A percentile compares a stretch with the other conserved stretches of the same genome.
Evolutionary conservation across 2,797 vertebrate genomes (phyloP).

Genomic region (Clamator glandarius): DNA sequence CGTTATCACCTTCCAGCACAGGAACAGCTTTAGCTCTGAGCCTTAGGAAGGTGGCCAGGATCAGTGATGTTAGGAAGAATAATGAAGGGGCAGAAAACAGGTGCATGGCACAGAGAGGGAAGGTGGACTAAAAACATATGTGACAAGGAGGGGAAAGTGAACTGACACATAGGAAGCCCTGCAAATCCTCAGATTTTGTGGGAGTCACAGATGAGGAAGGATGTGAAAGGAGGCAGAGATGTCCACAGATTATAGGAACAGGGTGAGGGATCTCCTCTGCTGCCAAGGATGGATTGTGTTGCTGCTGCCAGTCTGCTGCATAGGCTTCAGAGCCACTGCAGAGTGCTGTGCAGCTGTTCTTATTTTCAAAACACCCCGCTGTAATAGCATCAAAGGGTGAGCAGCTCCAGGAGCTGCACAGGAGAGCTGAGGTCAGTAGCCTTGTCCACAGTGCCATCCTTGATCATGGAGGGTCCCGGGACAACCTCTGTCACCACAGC

Average conservation of each 20-base stretch:
- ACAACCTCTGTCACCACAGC: not conserved
- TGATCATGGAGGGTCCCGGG: not conserved
- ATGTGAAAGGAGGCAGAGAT: not conserved
- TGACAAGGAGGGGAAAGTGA: not conserved
- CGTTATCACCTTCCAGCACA: not conserved
- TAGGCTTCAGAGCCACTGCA: not conserved
- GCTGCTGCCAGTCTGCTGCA: not conserved
- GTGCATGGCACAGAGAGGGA: not conserved
- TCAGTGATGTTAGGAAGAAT: not conserved
- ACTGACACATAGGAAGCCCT: not conserved
- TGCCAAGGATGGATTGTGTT: not conserved
- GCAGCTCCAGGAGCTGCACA: accelerated
- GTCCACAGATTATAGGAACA: not conserved
- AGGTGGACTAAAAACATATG: not conserved
- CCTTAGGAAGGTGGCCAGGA: not conserved
- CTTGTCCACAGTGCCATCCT: not conserved
- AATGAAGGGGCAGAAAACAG: not conserved
- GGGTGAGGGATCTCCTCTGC: not conserved
- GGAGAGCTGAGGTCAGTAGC: not conserved
- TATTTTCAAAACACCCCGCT: not conserved
- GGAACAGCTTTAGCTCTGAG: not conserved
- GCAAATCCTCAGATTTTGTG: not conserved
- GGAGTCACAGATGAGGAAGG: accelerated
- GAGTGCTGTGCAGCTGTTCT: not conserved
- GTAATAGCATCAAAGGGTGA: not conserved